Evolutionary conservation across 2,888 invertebrate genomes (phyloP), one percentile per base, ranked within the genome.

Genomic region (Proisotoma minuta): DNA sequence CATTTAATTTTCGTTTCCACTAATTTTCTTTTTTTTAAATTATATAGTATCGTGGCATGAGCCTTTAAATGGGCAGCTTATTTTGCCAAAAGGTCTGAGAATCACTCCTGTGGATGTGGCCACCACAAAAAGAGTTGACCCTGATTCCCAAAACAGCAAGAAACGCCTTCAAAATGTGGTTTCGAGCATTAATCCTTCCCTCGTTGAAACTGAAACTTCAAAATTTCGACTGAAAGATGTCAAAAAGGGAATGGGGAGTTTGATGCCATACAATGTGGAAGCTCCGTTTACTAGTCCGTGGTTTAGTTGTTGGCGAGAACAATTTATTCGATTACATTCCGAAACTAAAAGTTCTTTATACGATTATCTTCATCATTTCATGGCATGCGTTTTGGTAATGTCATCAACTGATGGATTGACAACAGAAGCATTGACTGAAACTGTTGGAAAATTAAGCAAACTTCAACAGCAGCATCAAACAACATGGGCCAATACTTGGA

Each of bases 251-350:
- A 43, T 20, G n/a, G 51, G 47, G 22, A 34, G 51, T 51, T 22
- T 12, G 53, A 51, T 59, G 8, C 77, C 81, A 48, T 80, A 82
- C 63, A 82, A 82, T 73, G 78, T 91, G 67, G 84, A 87, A 73
- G 81, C 90, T 73, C 91, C 91, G 28, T 80, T 84, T 39, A 82
- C 85, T 10, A 89, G 91, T 58, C 89, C 93, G 15, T 98, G 98
- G 97, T 98, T 91, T 82, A 95, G 96, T 78, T 85, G 88, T 10
- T 98, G 95, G 91, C 84, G 95, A 74, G 92, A 94, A 74, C 88
- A 88, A 27, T 96, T 96, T 78, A 81, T 82, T 12, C 77, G 78
- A 59, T 76, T 94, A 49, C 86, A 88, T 75, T 86, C 92, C 63
- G 87, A 91, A 76, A 90, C 88, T 77, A 90, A 91, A 20, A 60